Evolutionary conservation across 2,113 vertebrate species (phyloP).

Genomic region (Hucho hucho): DNA sequence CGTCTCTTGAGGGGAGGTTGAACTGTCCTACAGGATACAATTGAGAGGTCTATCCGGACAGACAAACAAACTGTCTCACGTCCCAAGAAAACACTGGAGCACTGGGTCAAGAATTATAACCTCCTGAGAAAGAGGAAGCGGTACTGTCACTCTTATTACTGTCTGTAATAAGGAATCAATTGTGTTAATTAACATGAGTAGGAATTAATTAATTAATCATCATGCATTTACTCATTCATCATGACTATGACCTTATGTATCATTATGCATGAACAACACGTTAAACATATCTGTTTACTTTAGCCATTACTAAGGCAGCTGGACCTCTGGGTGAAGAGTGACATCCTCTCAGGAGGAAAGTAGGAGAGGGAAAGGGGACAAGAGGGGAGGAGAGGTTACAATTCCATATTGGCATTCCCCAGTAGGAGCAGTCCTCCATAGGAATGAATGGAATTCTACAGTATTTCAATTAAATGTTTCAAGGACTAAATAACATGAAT

Average conservation of each 20-base stretch:
- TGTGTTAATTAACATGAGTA: neutral
- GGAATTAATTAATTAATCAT: neutral
- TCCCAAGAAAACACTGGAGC: neutral
- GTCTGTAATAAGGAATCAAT: too few species aligned
- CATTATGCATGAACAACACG: neutral
- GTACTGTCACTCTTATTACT: neutral
- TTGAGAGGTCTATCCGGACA: neutral
- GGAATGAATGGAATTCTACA: too few species aligned
- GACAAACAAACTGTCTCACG: neutral
- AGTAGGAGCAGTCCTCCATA: too few species aligned
- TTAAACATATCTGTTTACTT: neutral
- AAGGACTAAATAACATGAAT: neutral
- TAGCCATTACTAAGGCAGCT: neutral
- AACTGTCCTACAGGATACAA: neutral
- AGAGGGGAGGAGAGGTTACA: neutral
- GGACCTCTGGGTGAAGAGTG: neutral
- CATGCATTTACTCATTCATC: neutral
- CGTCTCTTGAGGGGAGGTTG: neutral
- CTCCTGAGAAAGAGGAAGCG: neutral
- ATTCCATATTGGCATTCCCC: neutral
- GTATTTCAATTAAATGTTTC: too few species aligned
- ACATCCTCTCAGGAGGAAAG: neutral
- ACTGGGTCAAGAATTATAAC: neutral
- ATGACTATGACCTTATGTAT: neutral
- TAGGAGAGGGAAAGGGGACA: neutral